phyloP scores from a whole-genome alignment of 2,113 vertebrate species.

The Alethe castanea region DNA sequence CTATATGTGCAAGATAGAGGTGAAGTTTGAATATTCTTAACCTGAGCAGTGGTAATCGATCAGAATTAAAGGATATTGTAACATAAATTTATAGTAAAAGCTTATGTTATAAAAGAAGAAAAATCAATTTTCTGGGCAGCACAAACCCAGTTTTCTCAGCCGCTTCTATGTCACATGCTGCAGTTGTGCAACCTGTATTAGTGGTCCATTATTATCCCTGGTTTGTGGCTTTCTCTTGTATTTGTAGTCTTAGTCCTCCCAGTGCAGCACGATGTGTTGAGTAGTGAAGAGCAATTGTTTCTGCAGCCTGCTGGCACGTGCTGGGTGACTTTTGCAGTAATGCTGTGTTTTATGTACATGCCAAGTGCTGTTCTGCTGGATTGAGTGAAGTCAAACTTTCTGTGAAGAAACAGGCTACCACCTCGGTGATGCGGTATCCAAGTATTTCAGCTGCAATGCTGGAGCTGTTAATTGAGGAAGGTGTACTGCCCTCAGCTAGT shows the following conservation, averaged over 20 bases:
- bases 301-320: not conserved
- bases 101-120: not conserved
- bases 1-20: not conserved
- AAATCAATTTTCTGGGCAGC: not conserved
- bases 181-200: rapidly evolving
- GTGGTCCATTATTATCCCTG: not conserved
- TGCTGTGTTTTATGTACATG: not conserved
- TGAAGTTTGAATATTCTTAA: not conserved
- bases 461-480: not conserved
- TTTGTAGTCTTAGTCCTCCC: not conserved
- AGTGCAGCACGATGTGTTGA: not conserved
- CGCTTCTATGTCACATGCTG: not conserved
- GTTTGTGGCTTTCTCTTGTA: not conserved
- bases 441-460: not conserved
- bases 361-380: not conserved
- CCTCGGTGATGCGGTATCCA: not conserved
- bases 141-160: not conserved
- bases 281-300: not conserved
- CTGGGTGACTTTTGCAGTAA: not conserved
- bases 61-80: not conserved
- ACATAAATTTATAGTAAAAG: not conserved
- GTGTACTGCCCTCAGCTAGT: not conserved
- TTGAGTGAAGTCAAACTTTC: not conserved
- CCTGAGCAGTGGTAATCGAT: not conserved
- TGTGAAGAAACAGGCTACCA: not conserved